Base-by-base conservation (phyloP, 2,888 invertebrate genomes). In the Tyria jacobaeae region DNA sequence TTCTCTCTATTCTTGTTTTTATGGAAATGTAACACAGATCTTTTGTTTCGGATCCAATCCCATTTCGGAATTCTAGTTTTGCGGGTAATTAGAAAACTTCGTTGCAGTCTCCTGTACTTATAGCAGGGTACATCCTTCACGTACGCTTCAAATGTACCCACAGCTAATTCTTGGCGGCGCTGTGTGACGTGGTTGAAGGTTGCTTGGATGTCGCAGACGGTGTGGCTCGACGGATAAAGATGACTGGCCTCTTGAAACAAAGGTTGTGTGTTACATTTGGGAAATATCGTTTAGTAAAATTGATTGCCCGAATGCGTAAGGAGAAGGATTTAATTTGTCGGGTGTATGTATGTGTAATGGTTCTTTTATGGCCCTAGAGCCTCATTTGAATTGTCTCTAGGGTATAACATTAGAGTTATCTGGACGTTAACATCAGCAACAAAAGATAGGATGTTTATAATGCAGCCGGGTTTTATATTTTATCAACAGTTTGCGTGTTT, bases 211-310 rank as follows among this genome's bases (percentile, higher is more conserved):
- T 89, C 85, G 61, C 89, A 89, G 3, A 88, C 71, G 61, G 55
- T 25, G 49, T 47, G 76, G 50, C 34, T 67, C 49, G 71, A 79
- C 59, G 68, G 66, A 57, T 62, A 68, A 24, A 68, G 15, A 47
- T 84, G 81, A 79, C 75, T 49, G 73, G 80, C 81, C 89, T 90
- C 90, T 90, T 89, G 89, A 88, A 88, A 82, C 80, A 82, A 88
- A 88, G 67, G 74, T 60, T 47, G 60, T 60, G 77, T 64, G 76
- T 82, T 77, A 82, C 54, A 73, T 70, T 71, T 57, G 70, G 64
- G 62, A 73, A 68, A 63, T 61, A 41, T 10, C 21, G 21, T 48
- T 35, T 15, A 25, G 7, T 3, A 44, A 14, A 24, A 24, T 12
- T 2, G 6, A 47, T n/a, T n/a, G n/a, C n/a, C n/a, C n/a, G n/a